Conservation (phyloP, 2,888 invertebrate genomes). For the Dugesia japonica region DNA sequence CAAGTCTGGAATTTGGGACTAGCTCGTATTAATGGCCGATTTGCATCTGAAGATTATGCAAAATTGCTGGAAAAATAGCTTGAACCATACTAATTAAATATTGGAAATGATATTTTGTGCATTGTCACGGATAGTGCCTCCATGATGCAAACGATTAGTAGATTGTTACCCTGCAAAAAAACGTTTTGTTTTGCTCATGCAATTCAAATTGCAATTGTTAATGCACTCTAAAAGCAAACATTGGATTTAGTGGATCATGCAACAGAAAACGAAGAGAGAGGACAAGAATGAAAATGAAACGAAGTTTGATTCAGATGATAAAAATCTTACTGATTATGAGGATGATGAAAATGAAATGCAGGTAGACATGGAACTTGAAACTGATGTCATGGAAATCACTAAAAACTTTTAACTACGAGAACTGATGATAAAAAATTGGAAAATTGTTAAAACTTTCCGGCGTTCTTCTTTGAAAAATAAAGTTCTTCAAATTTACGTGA, state of each 20-base stretch:
- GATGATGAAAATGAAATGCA: too few relatives aligned
- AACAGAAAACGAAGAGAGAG: not conserved
- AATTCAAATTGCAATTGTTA: not conserved
- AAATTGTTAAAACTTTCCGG: not conserved
- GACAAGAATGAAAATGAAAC: not conserved
- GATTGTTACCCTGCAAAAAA: not conserved
- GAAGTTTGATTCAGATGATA: not conserved
- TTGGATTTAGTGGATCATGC: too few relatives aligned
- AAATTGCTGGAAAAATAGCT: not conserved
- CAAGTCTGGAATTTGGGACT: slow-evolving; percentile 14
- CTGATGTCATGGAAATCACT: too few relatives aligned
- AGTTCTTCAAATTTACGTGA: not conserved
- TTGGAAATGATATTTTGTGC: slow-evolving; percentile 1
- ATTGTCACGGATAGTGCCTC: not conserved
- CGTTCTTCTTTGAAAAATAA: not conserved
- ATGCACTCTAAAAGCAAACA: not conserved
- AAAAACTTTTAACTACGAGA: not conserved
- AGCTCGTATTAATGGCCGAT: not conserved
- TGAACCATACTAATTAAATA: not conserved
- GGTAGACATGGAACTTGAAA: not conserved
- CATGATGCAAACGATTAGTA: not conserved
- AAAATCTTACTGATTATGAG: slow-evolving; percentile 8
- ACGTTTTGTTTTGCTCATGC: not conserved
- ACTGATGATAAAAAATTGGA: not conserved
- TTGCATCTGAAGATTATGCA: not conserved